Evolutionary conservation across 1,140 invertebrate species (phyloP).

Genomic region (Ylistrum balloti): DNA sequence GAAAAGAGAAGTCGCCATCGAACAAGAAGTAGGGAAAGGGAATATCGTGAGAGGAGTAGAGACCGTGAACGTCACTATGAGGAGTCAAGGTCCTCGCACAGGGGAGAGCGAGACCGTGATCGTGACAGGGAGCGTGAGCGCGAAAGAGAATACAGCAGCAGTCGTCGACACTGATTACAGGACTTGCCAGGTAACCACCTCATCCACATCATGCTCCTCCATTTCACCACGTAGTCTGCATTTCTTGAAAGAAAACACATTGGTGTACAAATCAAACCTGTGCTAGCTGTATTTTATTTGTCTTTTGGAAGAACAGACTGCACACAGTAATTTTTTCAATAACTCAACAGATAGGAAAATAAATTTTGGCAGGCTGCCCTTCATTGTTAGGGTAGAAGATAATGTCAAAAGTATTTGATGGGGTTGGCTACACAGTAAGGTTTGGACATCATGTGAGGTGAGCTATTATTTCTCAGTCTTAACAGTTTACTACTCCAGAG

Average conservation of each 20-base stretch:
- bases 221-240: background rate
- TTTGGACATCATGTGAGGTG: conserved; percentile 11
- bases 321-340: background rate
- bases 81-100: conserved; percentile 59
- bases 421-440: conserved; percentile 2
- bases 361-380: background rate
- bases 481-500: background rate
- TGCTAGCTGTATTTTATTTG: background rate
- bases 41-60: conserved; percentile 87
- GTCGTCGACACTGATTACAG: conserved; percentile 50
- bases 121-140: conserved; percentile 74
- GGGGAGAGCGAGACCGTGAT: conserved; percentile 78
- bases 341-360: background rate
- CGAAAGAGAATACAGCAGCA: conserved; percentile 72
- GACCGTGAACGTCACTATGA: conserved; percentile 84
- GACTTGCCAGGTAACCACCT: background rate
- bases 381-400: background rate
- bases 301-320: no score
- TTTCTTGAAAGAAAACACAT: background rate
- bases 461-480: background rate
- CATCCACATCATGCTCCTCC: background rate
- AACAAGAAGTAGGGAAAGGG: conserved; percentile 81
- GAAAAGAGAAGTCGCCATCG: conserved; percentile 84
- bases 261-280: background rate
- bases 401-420: background rate